phyloP scores from a whole-genome alignment of 2,888 invertebrate species.

The Phengaris alcon region DNA sequence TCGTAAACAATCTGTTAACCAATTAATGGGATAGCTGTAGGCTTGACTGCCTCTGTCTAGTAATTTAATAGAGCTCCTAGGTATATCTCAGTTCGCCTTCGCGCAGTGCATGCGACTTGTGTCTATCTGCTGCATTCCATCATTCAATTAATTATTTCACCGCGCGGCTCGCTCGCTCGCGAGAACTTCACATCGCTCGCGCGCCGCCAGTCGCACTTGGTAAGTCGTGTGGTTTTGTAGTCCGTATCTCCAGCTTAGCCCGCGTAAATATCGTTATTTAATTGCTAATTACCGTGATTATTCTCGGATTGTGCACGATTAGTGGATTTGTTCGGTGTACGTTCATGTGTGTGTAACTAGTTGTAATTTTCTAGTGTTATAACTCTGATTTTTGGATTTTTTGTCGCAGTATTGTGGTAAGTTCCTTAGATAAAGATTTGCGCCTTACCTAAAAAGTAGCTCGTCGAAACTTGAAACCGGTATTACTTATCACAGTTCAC shows the following conservation, averaged over 20 bases:
- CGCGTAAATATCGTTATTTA: conserved; percentile 51
- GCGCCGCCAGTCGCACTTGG: conserved; percentile 62
- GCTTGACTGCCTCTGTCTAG: background rate
- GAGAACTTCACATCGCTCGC: conserved; percentile 41
- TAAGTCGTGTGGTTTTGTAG: conserved; percentile 55
- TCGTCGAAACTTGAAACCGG: background rate
- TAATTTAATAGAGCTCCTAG: conserved; percentile 4
- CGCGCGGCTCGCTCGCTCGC: conserved; percentile 31
- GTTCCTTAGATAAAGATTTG: conserved; percentile 43
- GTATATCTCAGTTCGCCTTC: background rate
- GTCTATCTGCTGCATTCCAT: conserved; percentile 16
- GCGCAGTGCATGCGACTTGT: background rate
- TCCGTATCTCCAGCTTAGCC: conserved; percentile 43
- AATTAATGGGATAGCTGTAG: background rate
- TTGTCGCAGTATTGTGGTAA: conserved; percentile 60
- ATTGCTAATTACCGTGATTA: conserved; percentile 51
- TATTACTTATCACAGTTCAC: conserved; percentile 18
- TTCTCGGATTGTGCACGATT: conserved; percentile 43
- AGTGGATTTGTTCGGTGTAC: conserved; percentile 54
- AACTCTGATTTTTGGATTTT: conserved; percentile 56
- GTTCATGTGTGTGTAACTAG: conserved; percentile 60
- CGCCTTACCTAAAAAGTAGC: background rate
- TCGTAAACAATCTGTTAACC: background rate
- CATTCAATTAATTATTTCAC: conserved; percentile 15
- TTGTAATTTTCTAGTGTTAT: conserved; percentile 55